Base-by-base conservation (phyloP, 2,888 invertebrate species). In the Eretmocerus hayati region DNA sequence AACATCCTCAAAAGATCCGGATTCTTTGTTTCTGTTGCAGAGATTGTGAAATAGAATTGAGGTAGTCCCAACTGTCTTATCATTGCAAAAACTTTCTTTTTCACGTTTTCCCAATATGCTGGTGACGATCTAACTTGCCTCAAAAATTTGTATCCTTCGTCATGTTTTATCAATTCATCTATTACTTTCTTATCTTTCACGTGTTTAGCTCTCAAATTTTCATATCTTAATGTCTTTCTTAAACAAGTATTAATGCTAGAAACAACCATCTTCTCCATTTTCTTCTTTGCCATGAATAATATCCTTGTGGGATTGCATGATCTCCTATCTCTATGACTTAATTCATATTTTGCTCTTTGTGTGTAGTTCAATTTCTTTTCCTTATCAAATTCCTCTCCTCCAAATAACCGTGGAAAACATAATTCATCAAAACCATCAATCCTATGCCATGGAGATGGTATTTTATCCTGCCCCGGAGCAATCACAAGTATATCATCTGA, bases 401-500 rank as follows among this genome's bases (percentile, higher is more conserved):
- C 47, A 44, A 57, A 60, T 39, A 59, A 58, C 42, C 48, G 55
- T 15, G 59, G 60, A 36, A 58, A 62, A 37, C 57, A 54, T 36
- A 58, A 33, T 49, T 59, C 53, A 33, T 65, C 62, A 11, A 57
- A 46, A 47, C 58, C 40, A 8, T 49, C 43, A 35, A 58, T 49
- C 20, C 47, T 39, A 30, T 61, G 48, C 48, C 62, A 54, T 5
- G 58, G 54, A 5, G 61, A 42, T 5, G 62, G 60, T 11, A 22
- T 30, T 47, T 59, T 53, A n/a, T 50, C 54, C 55, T 62, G 59
- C 2, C 59, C 61, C 5, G 62, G 60, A 6, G 63, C 59, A 23
- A 60, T 58, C 5, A 57, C 45, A 18, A 52, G 21, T 19, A 54
- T 47, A 41, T 30, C 21, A 9, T 46, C 20, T 9, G 37, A 36